Evolutionary conservation across 2,797 vertebrate genomes (phyloP), one percentile per base, ranked within the genome.

Genomic region (Chaetodon trifasciatus): DNA sequence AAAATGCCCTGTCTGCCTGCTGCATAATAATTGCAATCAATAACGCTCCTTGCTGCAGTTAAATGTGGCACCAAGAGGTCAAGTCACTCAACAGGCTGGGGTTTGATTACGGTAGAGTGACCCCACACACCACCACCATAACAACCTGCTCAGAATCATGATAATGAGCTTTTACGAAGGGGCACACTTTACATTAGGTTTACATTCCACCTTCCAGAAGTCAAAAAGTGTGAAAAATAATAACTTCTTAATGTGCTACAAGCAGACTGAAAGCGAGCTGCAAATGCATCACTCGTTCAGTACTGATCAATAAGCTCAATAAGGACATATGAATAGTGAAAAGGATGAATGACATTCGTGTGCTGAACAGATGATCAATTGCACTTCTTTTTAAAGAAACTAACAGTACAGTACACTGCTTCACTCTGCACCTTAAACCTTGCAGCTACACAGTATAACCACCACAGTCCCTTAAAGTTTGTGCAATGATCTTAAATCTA

Each of bases 1-100:
- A 32, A 28, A 24, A 47, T 8, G 19, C 15, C 21, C 5, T 4
- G 5, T 58, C 52, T 50, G 15, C 35, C 63, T 57, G 11, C 52
- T 42, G 50, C 39, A 66, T 35, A 19, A 56, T 68, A 53, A 69
- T 81, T 74, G 32, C 24, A 77, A 75, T 84, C 55, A 86, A 66
- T 58, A 44, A 16, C 28, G 28, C 40, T 39, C 28, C 39, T 37
- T 49, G 19, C 37, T 62, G 47, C 49, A 46, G 52, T 52, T 71
- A 70, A 50, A 50, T 65, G 10, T 56, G 61, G 15, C 60, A 53
- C 40, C 16, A 52, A 56, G 62, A 55, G 65, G 44, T 83, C 50
- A 72, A 72, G 50, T 32, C 6, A 35, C 50, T 23, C 17, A 35
- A 44, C 52, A 52, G 32, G 19, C n/a, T 47, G 49, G 21, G n/a